phyloP scores from a whole-genome alignment of 2,797 vertebrate species.

The Argya squamiceps region DNA sequence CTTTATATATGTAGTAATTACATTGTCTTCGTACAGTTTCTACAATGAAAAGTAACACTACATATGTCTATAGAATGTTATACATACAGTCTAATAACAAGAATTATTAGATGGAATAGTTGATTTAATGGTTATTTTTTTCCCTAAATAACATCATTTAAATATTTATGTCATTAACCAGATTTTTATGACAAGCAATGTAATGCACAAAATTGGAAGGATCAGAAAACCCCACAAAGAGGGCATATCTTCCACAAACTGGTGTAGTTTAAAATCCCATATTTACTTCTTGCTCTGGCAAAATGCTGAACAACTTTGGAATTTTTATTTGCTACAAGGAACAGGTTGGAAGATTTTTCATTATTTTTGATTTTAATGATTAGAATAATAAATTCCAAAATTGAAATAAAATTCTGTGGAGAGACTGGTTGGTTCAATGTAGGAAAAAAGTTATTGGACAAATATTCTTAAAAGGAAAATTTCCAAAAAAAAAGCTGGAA shows the following conservation, averaged over 20 bases:
- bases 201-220: background rate
- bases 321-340: background rate
- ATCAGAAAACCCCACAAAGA: background rate
- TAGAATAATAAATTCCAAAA: slow-evolving; percentile 36
- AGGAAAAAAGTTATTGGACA: background rate
- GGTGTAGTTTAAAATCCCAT: background rate
- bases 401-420: background rate
- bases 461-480: background rate
- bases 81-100: background rate
- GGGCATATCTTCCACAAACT: background rate
- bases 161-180: background rate
- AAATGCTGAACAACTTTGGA: background rate
- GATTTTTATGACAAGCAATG: background rate
- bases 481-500: background rate
- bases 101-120: background rate
- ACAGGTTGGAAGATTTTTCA: background rate
- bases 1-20: slow-evolving; percentile 54
- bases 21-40: slow-evolving; percentile 43
- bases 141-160: background rate
- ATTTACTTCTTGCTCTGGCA: background rate
- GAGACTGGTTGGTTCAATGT: background rate
- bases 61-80: background rate
- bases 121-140: slow-evolving; percentile 35
- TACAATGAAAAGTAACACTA: background rate
- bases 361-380: slow-evolving; percentile 8